These are phyloP conservation scores for Simalia tracyae DNA, from an alignment of 2,797 vertebrate genomes.

Conservation along the genomic window DNA sequence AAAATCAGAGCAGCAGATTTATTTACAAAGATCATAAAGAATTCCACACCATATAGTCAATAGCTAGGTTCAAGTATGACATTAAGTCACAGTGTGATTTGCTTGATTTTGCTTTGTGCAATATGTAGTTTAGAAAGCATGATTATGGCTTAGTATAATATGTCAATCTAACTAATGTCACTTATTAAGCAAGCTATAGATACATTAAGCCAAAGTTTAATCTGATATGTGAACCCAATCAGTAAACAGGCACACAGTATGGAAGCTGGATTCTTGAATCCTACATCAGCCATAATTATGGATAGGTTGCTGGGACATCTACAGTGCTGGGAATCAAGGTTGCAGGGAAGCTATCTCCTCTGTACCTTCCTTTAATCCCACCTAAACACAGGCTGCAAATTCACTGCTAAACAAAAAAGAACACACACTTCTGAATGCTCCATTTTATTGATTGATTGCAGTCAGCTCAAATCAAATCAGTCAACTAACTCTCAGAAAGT, in stretches of 20 bases:
- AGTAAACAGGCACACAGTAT: neutral
- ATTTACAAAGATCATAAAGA: neutral
- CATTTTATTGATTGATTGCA: neutral
- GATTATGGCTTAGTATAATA: neutral
- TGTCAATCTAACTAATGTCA: neutral
- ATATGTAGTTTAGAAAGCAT: neutral
- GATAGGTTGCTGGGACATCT: neutral
- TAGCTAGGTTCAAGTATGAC: neutral
- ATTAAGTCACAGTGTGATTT: neutral
- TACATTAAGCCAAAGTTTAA: neutral
- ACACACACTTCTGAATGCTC: neutral
- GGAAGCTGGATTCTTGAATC: neutral
- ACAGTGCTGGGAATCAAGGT: neutral
- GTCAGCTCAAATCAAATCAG: too few relatives aligned
- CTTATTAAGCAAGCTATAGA: neutral
- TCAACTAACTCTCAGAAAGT: neutral
- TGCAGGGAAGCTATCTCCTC: neutral
- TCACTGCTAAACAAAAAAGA: neutral
- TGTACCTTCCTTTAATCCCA: neutral
- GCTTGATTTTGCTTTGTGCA: neutral
- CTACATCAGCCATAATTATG: neutral
- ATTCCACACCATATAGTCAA: neutral
- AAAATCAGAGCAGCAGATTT: neutral
- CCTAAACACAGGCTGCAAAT: neutral
- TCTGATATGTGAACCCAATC: neutral